These are phyloP conservation scores for Octodon degus DNA, from an alignment of 2,113 vertebrate genomes.

Conservation along the genomic window DNA sequence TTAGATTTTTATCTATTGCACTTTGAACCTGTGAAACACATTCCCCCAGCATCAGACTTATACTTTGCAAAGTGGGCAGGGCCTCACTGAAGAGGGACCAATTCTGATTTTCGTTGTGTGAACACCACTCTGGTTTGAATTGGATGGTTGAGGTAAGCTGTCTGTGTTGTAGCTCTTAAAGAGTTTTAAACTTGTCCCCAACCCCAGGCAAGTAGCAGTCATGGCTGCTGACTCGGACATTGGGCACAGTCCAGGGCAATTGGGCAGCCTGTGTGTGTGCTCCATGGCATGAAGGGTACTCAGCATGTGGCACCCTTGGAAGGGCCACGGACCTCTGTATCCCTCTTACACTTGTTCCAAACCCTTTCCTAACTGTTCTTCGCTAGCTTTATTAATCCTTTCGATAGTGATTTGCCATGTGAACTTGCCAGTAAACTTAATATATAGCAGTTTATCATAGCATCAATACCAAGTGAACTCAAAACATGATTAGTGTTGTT, in stretches of 20 bases:
- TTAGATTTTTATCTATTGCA: neutral
- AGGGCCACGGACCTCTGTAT: too few relatives aligned
- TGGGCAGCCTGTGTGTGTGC: rapidly evolving
- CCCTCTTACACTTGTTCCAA: neutral
- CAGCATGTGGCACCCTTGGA: neutral
- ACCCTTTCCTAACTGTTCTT: neutral
- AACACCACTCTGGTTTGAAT: neutral
- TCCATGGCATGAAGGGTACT: neutral
- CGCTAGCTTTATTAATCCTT: neutral
- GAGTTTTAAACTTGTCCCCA: neutral
- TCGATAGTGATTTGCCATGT: neutral
- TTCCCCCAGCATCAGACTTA: neutral
- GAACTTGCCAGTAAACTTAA: neutral
- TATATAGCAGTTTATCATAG: neutral
- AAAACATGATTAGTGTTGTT: neutral
- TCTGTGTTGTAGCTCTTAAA: neutral
- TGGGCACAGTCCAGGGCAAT: neutral
- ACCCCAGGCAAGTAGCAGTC: neutral
- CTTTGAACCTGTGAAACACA: neutral
- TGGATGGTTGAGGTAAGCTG: neutral
- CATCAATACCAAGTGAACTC: neutral
- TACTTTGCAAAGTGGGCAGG: neutral
- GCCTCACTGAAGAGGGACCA: neutral
- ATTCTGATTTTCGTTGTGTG: neutral
- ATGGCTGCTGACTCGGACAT: neutral